phyloP scores from a whole-genome alignment of 2,797 vertebrate genomes.

The Glyptemys insculpta region DNA sequence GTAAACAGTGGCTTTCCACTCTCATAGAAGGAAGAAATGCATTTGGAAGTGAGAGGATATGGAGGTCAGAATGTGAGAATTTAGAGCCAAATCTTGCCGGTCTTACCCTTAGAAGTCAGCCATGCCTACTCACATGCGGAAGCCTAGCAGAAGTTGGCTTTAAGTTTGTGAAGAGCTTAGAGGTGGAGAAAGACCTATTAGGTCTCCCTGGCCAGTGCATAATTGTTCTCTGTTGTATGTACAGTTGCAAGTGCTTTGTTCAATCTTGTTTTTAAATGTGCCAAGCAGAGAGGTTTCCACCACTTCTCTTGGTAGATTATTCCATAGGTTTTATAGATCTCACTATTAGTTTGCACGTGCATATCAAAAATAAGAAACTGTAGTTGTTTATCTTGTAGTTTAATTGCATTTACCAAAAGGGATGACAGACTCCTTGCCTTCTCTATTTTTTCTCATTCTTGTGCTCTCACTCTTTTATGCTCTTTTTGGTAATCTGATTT shows the following conservation, averaged over 20 bases:
- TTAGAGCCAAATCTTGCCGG: neutral
- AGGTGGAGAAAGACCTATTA: no score
- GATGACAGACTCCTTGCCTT: neutral
- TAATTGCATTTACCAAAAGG: neutral
- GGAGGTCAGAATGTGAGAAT: neutral
- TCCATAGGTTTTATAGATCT: neutral
- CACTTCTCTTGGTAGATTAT: neutral
- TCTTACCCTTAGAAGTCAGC: neutral
- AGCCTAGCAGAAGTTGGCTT: neutral
- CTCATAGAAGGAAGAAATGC: neutral
- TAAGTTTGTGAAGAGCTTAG: neutral
- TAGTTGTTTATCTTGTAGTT: neutral
- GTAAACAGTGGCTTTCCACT: neutral
- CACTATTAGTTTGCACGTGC: neutral
- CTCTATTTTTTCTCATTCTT: fast-evolving
- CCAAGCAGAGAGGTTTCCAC: neutral
- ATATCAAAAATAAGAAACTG: neutral
- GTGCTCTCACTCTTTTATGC: neutral
- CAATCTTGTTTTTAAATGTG: neutral
- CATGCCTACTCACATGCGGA: no score
- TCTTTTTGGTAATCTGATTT: fast-evolving
- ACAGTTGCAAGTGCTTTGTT: neutral
- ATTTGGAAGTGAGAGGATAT: neutral
- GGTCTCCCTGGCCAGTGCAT: neutral
- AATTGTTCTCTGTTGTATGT: neutral